Percentiles rank a stretch among this genome's conserved stretches.
phyloP scores from a whole-genome alignment of 2,797 vertebrate species.

The Clamator glandarius region DNA sequence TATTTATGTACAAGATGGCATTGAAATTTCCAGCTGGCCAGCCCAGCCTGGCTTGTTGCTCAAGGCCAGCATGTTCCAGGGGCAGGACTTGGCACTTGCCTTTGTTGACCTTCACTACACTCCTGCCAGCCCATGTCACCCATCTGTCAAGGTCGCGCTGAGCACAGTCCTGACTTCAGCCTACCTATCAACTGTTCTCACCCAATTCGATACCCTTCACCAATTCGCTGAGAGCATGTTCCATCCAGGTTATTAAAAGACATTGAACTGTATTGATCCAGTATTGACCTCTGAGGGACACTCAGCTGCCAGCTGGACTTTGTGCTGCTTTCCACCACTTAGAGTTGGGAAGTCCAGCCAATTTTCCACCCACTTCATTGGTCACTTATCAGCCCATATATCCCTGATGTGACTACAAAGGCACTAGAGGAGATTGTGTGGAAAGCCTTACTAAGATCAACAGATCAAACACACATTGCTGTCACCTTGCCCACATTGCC shows the following conservation, averaged over 20 bases:
- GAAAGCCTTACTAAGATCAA: background rate
- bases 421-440: background rate
- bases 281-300: background rate
- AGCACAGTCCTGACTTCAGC: background rate
- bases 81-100: background rate
- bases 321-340: background rate
- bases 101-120: background rate
- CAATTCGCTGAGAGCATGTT: background rate
- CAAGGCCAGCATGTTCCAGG: background rate
- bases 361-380: background rate
- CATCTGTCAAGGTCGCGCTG: background rate
- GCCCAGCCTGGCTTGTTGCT: background rate
- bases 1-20: background rate
- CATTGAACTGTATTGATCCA: background rate
- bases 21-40: background rate
- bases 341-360: background rate
- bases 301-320: background rate
- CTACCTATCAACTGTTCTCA: too few relatives aligned
- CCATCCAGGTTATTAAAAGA: too few relatives aligned
- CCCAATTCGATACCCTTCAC: background rate
- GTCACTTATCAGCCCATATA: background rate
- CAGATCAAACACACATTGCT: background rate
- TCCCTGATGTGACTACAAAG: accelerated
- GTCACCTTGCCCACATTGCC: background rate
- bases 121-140: background rate